Conservation (phyloP, 1,140 invertebrate genomes). For the Ooceraea biroi region DNA sequence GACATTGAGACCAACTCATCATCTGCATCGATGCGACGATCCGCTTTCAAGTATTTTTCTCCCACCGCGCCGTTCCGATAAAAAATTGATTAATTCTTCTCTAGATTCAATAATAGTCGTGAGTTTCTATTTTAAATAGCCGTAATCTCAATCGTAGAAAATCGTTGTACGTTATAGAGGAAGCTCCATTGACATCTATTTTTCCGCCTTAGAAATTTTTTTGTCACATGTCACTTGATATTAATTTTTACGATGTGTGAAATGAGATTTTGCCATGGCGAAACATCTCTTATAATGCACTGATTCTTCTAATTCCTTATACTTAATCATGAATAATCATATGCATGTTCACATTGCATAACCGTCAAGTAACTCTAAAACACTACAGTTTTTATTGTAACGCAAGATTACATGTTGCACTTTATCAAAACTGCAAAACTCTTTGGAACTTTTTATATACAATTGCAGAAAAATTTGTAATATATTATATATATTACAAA, state of each 20-base stretch:
- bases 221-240: neutral
- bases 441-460: too few species aligned
- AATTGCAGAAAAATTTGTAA: too few species aligned
- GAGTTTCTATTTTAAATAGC: neutral
- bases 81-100: neutral
- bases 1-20: slow-evolving; percentile 3
- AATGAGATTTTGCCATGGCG: neutral
- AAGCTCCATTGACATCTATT: neutral
- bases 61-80: neutral
- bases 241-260: neutral
- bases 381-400: too few species aligned
- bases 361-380: neutral
- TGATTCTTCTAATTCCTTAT: neutral
- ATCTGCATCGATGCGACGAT: neutral
- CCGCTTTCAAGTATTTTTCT: neutral
- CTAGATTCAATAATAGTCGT: neutral
- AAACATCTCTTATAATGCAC: neutral
- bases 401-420: too few species aligned
- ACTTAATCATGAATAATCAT: neutral
- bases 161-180: too few species aligned
- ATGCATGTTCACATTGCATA: neutral
- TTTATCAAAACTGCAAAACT: too few species aligned
- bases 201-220: neutral
- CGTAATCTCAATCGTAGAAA: neutral
- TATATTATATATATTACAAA: too few species aligned